Percentiles rank a stretch among this genome's conserved stretches.
These are phyloP conservation scores for Gephyroberyx darwinii DNA, from an alignment of 2,797 vertebrate genomes.

Conservation along the genomic window DNA sequence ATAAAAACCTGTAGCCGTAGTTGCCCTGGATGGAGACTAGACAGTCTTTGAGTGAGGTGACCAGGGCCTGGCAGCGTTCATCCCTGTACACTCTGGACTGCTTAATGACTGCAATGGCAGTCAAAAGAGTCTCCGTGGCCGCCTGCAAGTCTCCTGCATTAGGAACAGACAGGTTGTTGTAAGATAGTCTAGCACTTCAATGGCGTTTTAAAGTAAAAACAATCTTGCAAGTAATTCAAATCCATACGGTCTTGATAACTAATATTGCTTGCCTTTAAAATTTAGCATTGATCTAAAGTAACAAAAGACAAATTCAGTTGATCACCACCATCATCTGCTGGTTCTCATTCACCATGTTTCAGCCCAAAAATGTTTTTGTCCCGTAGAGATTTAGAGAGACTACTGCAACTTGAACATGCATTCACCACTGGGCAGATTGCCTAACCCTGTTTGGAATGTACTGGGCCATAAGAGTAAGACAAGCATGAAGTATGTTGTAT, in stretches of 20 bases:
- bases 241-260: neutral
- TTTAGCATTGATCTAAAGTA: neutral
- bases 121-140: slow-evolving; percentile 94
- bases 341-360: no score
- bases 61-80: slow-evolving; percentile 91
- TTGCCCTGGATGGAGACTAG: slow-evolving; percentile 88
- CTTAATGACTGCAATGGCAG: slow-evolving; percentile 94
- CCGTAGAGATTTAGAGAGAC: no score
- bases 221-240: neutral
- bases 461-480: no score
- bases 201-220: neutral
- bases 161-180: neutral
- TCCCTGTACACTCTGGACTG: slow-evolving; percentile 92
- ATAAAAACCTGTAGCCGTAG: slow-evolving; percentile 73
- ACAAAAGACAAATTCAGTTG: no score
- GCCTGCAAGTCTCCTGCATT: slow-evolving; percentile 86
- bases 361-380: no score
- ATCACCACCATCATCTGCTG: no score
- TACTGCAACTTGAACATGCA: no score
- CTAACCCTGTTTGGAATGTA: no score
- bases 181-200: neutral
- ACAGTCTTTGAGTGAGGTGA: slow-evolving; percentile 95
- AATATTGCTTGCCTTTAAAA: neutral
- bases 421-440: no score
- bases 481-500: no score